These are phyloP conservation scores for Halcyon smyrnensis DNA, from an alignment of 2,797 vertebrate genomes.

Conservation along the genomic window DNA sequence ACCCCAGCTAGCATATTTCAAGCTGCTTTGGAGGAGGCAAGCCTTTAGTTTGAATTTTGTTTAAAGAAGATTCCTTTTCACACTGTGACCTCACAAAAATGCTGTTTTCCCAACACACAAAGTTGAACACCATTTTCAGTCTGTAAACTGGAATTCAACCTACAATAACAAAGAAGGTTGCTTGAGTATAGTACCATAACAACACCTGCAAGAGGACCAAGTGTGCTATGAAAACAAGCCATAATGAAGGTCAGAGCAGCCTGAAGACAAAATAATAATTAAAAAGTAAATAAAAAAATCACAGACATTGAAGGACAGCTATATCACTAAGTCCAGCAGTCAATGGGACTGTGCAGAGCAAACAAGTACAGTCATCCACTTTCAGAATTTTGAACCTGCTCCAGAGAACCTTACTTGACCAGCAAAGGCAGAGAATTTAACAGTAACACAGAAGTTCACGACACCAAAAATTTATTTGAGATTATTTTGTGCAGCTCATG, in stretches of 20 bases:
- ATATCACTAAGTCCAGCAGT: neutral
- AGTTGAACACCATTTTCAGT: neutral
- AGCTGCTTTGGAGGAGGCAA: neutral
- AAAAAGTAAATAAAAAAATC: neutral
- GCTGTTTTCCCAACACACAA: neutral
- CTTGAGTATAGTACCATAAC: neutral
- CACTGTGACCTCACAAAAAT: neutral
- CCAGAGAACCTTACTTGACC: neutral
- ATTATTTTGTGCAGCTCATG: conserved; percentile 12
- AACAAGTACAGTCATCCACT: neutral
- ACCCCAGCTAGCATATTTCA: neutral
- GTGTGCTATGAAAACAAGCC: neutral
- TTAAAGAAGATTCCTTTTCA: neutral
- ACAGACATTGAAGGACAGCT: neutral
- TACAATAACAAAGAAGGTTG: neutral
- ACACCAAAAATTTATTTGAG: neutral
- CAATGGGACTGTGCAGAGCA: neutral
- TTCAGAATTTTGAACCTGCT: neutral
- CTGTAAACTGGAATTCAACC: neutral
- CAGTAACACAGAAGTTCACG: neutral
- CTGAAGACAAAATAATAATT: neutral
- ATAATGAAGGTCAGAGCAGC: neutral
- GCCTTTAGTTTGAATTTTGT: neutral
- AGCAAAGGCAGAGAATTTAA: neutral
- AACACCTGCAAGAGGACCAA: neutral